A percentile compares a stretch with the other conserved stretches of the same genome.
phyloP scores from a whole-genome alignment of 2,113 vertebrate genomes.

The Caloenas nicobarica region DNA sequence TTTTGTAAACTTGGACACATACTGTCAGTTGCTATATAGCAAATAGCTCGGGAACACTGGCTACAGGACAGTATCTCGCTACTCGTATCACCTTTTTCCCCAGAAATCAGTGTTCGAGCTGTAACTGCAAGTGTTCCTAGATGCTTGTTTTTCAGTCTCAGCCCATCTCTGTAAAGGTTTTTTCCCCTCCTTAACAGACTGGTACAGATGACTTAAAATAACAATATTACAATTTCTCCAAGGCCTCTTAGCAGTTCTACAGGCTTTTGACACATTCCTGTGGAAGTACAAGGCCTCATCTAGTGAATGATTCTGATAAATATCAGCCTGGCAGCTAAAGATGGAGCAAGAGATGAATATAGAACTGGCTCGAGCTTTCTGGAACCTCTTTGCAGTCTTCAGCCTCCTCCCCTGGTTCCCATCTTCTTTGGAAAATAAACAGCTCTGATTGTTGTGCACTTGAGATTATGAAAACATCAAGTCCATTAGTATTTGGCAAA shows the following conservation, averaged over 20 bases:
- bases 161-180: not conserved
- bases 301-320: constrained; percentile 21
- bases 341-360: constrained; percentile 20
- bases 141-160: not conserved
- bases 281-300: not conserved
- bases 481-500: constrained; percentile 67
- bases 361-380: constrained; percentile 38
- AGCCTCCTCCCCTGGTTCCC: constrained; percentile 44
- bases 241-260: not conserved
- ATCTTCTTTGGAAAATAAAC: constrained; percentile 66
- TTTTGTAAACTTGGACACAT: not conserved
- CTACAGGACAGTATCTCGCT: not conserved
- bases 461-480: constrained; percentile 63
- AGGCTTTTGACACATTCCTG: constrained; percentile 9
- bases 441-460: constrained; percentile 59
- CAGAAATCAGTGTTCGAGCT: not conserved
- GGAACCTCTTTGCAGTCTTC: constrained; percentile 11
- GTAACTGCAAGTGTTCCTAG: not conserved
- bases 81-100: not conserved
- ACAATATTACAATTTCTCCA: not conserved
- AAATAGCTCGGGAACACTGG: not conserved
- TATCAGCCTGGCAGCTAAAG: constrained; percentile 17
- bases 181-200: not conserved
- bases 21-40: not conserved
- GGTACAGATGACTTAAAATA: not conserved